Conservation (phyloP, 1,140 invertebrate species). For the Bombus fervidus region DNA sequence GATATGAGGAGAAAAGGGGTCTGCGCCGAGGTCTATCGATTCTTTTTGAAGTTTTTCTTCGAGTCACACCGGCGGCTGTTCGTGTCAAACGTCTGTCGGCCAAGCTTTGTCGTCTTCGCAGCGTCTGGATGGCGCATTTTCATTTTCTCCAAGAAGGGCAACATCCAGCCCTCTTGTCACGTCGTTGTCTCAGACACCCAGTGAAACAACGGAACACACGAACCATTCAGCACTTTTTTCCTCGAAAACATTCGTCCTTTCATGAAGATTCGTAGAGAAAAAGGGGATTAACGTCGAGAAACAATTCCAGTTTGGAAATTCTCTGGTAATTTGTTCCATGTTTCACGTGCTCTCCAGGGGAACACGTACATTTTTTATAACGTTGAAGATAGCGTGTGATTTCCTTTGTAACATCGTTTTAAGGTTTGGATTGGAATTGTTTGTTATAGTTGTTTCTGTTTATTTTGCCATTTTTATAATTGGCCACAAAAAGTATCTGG, state of each 20-base stretch:
- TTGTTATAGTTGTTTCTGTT: no score
- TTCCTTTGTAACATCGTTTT: no score
- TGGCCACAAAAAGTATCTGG: no score
- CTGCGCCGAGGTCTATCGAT: slow-evolving; percentile 28
- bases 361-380: no score
- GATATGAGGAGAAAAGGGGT: neutral
- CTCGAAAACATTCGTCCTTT: neutral
- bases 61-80: slow-evolving; percentile 1
- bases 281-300: slow-evolving; percentile 1
- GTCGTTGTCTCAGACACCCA: slow-evolving; percentile 2
- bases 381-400: no score
- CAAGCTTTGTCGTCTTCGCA: slow-evolving; percentile 7
- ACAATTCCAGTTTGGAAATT: neutral
- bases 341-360: no score
- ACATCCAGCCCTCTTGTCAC: neutral
- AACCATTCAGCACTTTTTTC: slow-evolving; percentile 21
- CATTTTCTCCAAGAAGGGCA: slow-evolving; percentile 38
- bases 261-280: neutral
- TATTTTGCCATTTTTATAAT: no score
- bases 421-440: no score
- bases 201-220: slow-evolving; percentile 17
- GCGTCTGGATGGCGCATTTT: slow-evolving; percentile 39
- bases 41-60: slow-evolving; percentile 41
- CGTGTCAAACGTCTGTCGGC: slow-evolving; percentile 32
- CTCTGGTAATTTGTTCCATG: no score